A percentile compares a stretch with the other conserved stretches of the same genome.
Conservation (phyloP, 1,140 invertebrate genomes). For the Heterodera schachtii region DNA sequence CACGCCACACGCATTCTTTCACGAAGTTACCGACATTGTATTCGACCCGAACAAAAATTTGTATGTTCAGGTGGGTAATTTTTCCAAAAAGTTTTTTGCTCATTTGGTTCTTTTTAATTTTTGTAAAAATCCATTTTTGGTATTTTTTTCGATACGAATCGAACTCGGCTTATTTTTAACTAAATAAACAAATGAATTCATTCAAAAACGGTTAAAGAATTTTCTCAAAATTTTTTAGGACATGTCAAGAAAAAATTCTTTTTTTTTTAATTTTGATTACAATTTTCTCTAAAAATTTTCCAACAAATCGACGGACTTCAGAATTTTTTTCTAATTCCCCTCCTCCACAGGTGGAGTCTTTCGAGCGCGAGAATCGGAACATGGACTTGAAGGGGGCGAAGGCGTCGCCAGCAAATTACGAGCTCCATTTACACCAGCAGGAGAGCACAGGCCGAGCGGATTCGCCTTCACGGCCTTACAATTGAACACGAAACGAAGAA, state of each 20-base stretch:
- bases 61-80: slow-evolving; percentile 48
- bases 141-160: too few relatives aligned
- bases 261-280: too few relatives aligned
- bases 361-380: slow-evolving; percentile 56
- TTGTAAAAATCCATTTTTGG: too few relatives aligned
- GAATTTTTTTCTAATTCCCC: too few relatives aligned
- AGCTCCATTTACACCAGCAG: slow-evolving; percentile 35
- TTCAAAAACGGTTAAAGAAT: too few relatives aligned
- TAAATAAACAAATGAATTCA: too few relatives aligned
- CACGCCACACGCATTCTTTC: slow-evolving; percentile 48
- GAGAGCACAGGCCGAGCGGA: slow-evolving; percentile 19
- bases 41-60: slow-evolving; percentile 53
- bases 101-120: slow-evolving; percentile 2
- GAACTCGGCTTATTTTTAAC: too few relatives aligned
- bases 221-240: too few relatives aligned
- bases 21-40: slow-evolving; percentile 55
- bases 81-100: slow-evolving; percentile 10
- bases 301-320: too few relatives aligned
- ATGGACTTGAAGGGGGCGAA: slow-evolving; percentile 49
- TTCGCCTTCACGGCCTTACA: slow-evolving; percentile 29
- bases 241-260: too few relatives aligned
- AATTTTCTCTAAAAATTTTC: slow-evolving; percentile 14
- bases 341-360: slow-evolving; percentile 53
- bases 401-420: slow-evolving; percentile 52
- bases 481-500: slow-evolving; percentile 13